Conservation (phyloP, 2,888 invertebrate species). For the Stomorhina lunata region DNA sequence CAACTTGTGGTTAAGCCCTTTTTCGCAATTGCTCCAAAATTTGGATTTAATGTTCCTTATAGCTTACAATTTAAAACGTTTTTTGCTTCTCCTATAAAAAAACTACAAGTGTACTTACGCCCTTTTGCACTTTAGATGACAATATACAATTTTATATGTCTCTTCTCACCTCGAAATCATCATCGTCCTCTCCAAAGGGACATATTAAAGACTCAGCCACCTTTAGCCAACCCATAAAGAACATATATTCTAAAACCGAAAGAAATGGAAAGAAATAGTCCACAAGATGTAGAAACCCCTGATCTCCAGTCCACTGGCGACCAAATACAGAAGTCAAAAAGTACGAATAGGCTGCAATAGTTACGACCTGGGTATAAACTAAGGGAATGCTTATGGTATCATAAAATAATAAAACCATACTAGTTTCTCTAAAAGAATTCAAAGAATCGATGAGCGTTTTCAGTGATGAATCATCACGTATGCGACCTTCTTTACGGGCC, state of each 20-base stretch:
- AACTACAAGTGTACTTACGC: too few species aligned
- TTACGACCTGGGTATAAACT: conserved; percentile 93
- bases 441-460: conserved; percentile 93
- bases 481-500: conserved; percentile 91
- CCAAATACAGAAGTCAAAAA: conserved; percentile 92
- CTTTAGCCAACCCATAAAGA: conserved; percentile 94
- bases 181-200: conserved; percentile 94
- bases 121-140: too few species aligned
- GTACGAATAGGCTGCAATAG: conserved; percentile 92
- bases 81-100: too few species aligned
- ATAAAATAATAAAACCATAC: conserved; percentile 86
- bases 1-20: too few species aligned
- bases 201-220: conserved; percentile 94
- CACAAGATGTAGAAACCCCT: conserved; percentile 77
- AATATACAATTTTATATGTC: too few species aligned
- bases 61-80: too few species aligned
- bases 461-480: conserved; percentile 93
- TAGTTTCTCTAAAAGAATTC: conserved; percentile 89
- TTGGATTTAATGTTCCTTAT: too few species aligned
- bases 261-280: conserved; percentile 94
- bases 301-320: conserved; percentile 86
- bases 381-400: conserved; percentile 88
- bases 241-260: conserved; percentile 91
- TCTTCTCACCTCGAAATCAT: conserved; percentile 90
- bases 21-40: too few species aligned